Conservation (phyloP, 2,113 vertebrate genomes). For the Cebidichthys violaceus region DNA sequence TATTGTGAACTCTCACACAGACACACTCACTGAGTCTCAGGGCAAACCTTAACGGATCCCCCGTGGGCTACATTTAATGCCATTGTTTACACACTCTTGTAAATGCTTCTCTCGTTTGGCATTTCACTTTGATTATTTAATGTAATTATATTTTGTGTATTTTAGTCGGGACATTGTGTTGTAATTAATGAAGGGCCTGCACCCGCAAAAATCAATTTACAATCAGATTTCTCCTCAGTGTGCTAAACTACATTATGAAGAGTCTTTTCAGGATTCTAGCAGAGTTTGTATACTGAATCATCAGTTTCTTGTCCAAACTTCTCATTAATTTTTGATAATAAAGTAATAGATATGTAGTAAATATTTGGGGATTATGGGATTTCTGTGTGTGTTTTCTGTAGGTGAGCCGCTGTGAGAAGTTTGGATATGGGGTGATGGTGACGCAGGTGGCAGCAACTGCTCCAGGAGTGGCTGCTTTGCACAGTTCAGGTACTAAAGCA, state of each 20-base stretch:
- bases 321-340: not conserved
- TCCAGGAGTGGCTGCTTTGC: slow-evolving; percentile 87
- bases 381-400: slow-evolving; percentile 62
- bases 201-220: slow-evolving; percentile 52
- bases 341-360: not conserved
- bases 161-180: slow-evolving; percentile 53
- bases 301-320: not conserved
- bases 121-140: slow-evolving; percentile 57
- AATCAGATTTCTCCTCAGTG: slow-evolving; percentile 20
- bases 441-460: slow-evolving; percentile 92
- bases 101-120: slow-evolving; percentile 50
- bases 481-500: slow-evolving; percentile 87
- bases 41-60: slow-evolving; percentile 38
- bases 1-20: slow-evolving; percentile 20
- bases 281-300: slow-evolving; percentile 1
- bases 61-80: slow-evolving; percentile 57
- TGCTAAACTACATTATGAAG: not conserved
- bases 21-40: not conserved
- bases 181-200: slow-evolving; percentile 47
- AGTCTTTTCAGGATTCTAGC: slow-evolving; percentile 18
- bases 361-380: not conserved
- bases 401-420: slow-evolving; percentile 91
- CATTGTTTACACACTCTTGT: slow-evolving; percentile 54
- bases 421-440: slow-evolving; percentile 90
- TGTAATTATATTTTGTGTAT: slow-evolving; percentile 59